Evolutionary conservation across 2,888 invertebrate species (phyloP).

Genomic region (Hemaris fuciformis): DNA sequence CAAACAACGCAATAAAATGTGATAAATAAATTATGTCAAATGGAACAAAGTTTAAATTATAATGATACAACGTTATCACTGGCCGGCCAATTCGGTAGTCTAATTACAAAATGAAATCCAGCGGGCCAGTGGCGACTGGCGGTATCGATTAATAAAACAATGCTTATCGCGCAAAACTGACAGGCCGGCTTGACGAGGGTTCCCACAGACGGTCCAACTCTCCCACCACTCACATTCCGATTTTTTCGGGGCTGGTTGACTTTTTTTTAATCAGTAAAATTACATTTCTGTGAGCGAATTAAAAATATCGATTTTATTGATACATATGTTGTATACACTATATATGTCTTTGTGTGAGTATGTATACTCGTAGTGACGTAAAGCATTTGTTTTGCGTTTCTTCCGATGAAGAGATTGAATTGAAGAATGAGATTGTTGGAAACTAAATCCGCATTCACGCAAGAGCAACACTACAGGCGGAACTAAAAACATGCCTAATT

Average conservation of each 20-base stretch:
- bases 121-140: background rate
- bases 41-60: background rate
- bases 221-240: background rate
- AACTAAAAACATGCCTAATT: too few relatives aligned
- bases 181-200: constrained; percentile 11
- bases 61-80: constrained; percentile 1
- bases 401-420: too few relatives aligned
- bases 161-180: constrained; percentile 12
- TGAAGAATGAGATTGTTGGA: too few relatives aligned
- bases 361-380: too few relatives aligned
- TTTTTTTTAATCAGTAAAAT: background rate
- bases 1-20: background rate
- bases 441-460: too few relatives aligned
- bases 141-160: constrained; percentile 12
- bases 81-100: background rate
- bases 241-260: background rate
- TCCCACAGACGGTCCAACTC: background rate
- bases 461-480: too few relatives aligned
- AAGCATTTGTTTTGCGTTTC: background rate
- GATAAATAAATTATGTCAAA: background rate
- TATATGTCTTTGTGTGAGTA: background rate
- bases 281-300: too few relatives aligned
- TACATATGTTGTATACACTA: background rate
- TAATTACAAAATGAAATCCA: constrained; percentile 8
- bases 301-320: too few relatives aligned